A percentile compares a stretch with the other conserved stretches of the same genome.
These are phyloP conservation scores for Drosophila eohydei DNA, from an alignment of 2,888 invertebrate genomes.

Conservation along the genomic window DNA sequence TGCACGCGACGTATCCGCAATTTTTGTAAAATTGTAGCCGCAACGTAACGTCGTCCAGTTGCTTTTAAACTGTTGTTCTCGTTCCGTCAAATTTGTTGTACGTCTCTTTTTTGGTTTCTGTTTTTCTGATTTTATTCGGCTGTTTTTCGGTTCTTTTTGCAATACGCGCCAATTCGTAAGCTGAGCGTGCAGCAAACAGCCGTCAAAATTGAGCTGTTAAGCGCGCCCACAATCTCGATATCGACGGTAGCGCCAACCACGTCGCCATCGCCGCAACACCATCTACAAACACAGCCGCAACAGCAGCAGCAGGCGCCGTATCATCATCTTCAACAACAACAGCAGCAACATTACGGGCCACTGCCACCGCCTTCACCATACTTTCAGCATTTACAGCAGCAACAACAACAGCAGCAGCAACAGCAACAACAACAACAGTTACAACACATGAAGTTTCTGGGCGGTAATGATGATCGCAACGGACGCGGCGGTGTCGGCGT, in stretches of 20 bases:
- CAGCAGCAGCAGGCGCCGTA: constrained; percentile 53
- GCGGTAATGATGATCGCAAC: constrained; percentile 88
- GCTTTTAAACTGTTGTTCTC: constrained; percentile 46
- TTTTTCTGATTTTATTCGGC: constrained; percentile 11
- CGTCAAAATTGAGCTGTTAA: constrained; percentile 85
- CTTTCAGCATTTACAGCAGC: constrained; percentile 62
- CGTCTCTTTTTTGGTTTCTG: constrained; percentile 5
- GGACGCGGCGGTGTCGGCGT: constrained; percentile 85
- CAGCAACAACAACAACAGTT: constrained; percentile 72
- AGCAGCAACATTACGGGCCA: constrained; percentile 44
- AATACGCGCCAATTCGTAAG: constrained; percentile 74
- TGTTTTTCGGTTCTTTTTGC: constrained; percentile 51
- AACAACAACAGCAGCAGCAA: constrained; percentile 61
- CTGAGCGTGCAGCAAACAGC: constrained; percentile 72
- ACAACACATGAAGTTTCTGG: constrained; percentile 92
- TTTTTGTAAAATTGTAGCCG: constrained; percentile 34
- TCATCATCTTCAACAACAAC: constrained; percentile 41
- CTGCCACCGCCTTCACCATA: constrained; percentile 55
- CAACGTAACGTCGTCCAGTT: constrained; percentile 37
- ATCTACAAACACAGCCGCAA: constrained; percentile 59
- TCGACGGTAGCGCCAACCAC: constrained; percentile 81
- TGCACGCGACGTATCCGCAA: constrained; percentile 32
- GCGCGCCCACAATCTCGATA: constrained; percentile 84
- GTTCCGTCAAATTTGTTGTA: constrained; percentile 28
- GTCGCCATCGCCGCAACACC: constrained; percentile 74